A percentile compares a stretch with the other conserved stretches of the same genome.
These are phyloP conservation scores for Ceramica pisi DNA, from an alignment of 2,888 invertebrate genomes.

Conservation along the genomic window DNA sequence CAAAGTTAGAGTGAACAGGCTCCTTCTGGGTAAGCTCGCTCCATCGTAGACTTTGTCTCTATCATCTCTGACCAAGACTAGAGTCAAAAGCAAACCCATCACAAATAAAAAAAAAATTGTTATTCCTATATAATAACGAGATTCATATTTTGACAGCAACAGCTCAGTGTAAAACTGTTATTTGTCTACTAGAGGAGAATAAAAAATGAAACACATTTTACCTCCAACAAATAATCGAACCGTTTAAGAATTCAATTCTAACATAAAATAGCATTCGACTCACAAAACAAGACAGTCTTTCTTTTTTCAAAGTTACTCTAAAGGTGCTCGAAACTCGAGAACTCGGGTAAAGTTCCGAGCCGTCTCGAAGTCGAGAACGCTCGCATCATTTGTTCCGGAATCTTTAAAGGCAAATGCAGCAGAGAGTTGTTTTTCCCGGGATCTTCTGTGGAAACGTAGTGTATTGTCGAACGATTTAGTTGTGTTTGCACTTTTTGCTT, in stretches of 20 bases:
- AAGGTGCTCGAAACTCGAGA: constrained; percentile 54
- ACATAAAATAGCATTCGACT: constrained; percentile 29
- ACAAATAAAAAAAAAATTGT: no score
- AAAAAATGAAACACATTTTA: background rate
- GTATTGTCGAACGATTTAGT: constrained; percentile 49
- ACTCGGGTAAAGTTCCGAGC: constrained; percentile 43
- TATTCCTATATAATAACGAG: no score
- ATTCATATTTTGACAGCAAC: background rate
- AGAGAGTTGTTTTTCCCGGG: constrained; percentile 53
- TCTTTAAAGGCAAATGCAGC: constrained; percentile 66
- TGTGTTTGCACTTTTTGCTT: constrained; percentile 23
- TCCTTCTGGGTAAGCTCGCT: no score
- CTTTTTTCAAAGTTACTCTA: constrained; percentile 56
- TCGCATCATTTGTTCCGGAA: constrained; percentile 63
- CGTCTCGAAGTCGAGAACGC: constrained; percentile 55
- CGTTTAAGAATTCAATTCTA: constrained; percentile 8
- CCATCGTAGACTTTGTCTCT: no score
- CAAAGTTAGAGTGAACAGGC: no score
- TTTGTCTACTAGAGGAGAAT: background rate
- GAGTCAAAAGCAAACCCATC: no score
- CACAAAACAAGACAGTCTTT: constrained; percentile 39
- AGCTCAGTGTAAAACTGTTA: background rate
- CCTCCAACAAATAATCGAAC: constrained; percentile 9
- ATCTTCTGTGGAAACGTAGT: constrained; percentile 26
- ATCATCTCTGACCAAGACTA: no score